These are phyloP conservation scores for Platygyra sinensis DNA, from an alignment of 64 coral and sea anemone genomes.

Conservation along the genomic window DNA sequence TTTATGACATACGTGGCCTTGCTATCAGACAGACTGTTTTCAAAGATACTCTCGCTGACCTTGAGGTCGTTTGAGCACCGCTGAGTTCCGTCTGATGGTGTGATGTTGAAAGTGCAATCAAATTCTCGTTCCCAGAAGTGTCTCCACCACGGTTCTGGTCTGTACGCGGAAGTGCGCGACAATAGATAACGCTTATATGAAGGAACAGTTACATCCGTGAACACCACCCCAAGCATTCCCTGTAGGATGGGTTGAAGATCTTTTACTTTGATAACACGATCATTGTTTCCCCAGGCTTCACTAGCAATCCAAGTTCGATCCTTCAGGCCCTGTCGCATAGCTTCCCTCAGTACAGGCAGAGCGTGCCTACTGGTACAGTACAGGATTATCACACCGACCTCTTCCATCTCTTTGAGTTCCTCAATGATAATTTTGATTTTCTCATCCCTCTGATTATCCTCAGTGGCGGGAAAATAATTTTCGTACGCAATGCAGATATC, in stretches of 20 bases:
- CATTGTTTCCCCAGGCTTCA: conserved; percentile 79
- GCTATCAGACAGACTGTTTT: conserved; percentile 36
- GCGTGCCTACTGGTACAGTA: conserved; percentile 61
- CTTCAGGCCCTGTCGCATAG: conserved; percentile 28
- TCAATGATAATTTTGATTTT: conserved; percentile 66
- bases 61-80: conserved; percentile 28
- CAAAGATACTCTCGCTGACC: conserved; percentile 57
- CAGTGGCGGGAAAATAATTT: conserved; percentile 45
- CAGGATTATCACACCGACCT: conserved; percentile 69
- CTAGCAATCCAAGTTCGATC: conserved; percentile 83
- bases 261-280: conserved; percentile 17
- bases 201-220: conserved; percentile 51
- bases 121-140: conserved; percentile 66
- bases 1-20: conserved; percentile 78
- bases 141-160: conserved; percentile 55
- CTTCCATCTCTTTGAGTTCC: conserved; percentile 48
- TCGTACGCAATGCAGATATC: conserved; percentile 77
- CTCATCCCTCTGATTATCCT: neutral
- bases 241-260: conserved; percentile 40
- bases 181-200: conserved; percentile 56
- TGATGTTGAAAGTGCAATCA: conserved; percentile 40
- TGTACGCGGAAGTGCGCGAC: conserved; percentile 55
- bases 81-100: neutral
- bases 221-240: conserved; percentile 79
- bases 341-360: conserved; percentile 51